Evolutionary conservation across 1,140 invertebrate species (phyloP).

Genomic region (Papilio glaucus): DNA sequence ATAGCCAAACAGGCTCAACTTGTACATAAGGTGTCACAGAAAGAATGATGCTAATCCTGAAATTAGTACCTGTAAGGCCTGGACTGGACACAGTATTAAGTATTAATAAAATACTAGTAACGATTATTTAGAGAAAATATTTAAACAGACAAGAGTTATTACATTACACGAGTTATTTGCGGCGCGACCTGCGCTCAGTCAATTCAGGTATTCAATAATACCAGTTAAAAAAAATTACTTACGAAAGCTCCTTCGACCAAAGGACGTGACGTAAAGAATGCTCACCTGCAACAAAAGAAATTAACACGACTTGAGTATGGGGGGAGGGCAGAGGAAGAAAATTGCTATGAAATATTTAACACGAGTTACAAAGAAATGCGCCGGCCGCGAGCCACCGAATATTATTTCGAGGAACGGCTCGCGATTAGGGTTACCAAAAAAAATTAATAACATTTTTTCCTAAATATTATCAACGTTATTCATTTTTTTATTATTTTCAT

Average conservation of each 20-base stretch:
- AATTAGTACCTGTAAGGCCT: too few relatives aligned
- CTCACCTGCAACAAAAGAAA: constrained; percentile 32
- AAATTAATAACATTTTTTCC: too few relatives aligned
- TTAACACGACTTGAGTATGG: constrained; percentile 12
- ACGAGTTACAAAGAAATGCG: constrained; percentile 27
- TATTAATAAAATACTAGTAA: too few relatives aligned
- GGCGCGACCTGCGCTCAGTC: not conserved
- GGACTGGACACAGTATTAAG: too few relatives aligned
- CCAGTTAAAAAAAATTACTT: not conserved
- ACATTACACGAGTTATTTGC: not conserved
- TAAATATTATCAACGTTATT: too few relatives aligned
- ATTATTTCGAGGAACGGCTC: not conserved
- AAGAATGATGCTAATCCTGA: too few relatives aligned
- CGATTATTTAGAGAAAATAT: too few relatives aligned
- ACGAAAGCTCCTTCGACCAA: not conserved
- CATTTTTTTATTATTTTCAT: too few relatives aligned
- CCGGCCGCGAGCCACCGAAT: constrained; percentile 8
- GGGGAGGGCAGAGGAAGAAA: not conserved
- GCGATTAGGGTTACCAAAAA: constrained; percentile 6
- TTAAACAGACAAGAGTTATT: not conserved
- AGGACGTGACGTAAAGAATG: not conserved
- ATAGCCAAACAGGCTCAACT: too few relatives aligned
- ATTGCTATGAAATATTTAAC: constrained; percentile 8
- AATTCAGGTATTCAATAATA: not conserved
- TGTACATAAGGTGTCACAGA: too few relatives aligned